Base-by-base conservation (phyloP, 23 tunicate genomes). In the Botrylloides violaceus region DNA sequence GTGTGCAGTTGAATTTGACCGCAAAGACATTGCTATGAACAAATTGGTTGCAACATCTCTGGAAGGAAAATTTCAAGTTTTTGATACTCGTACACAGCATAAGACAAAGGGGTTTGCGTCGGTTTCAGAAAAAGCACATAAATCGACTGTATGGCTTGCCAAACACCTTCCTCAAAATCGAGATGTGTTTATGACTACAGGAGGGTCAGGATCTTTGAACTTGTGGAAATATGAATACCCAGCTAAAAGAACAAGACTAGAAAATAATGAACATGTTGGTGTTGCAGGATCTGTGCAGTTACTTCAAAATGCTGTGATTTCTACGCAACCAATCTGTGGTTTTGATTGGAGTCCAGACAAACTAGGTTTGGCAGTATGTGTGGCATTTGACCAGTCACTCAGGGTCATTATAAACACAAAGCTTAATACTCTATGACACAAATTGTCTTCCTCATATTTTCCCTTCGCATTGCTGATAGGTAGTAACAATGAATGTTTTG, bases 311-410 rank as follows among this genome's bases (percentile, higher is more conserved):
- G 73, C 89, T 29, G 87, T 85, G n/a, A 34, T 95, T 24, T 89
- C 99, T 12, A 95, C 96, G 32, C 99, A 95, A 75, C 99, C 99
- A 6, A 71, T 95, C 48, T 73, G 92, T 65, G 94, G 87, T 2
- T 31, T 95, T 47, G 99, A 95, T 49, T 95, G 94, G 88, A 89
- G 89, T 56, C 96, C 95, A 27, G 99, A 95, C 65, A 95, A 95
- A 77, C 79, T 83, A 23, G 99, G 99, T 32, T 59, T 95, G 33
- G 84, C 73, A 32, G 99, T 84, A 39, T 81, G 84, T 58, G 88
- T 84, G 27, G 84, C 91, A 21, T 95, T 87, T 66, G 99, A 95
- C 58, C 99, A 95, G 64, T 80, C 81, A 19, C 38, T 95, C 21
- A 63, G 99, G 37, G 92, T 95, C 34, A 53, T 79, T 33, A 90